Evolutionary conservation across 2,888 invertebrate genomes (phyloP), one percentile per base, ranked within the genome.

Genomic region (Lasioglossum oenotherae): DNA sequence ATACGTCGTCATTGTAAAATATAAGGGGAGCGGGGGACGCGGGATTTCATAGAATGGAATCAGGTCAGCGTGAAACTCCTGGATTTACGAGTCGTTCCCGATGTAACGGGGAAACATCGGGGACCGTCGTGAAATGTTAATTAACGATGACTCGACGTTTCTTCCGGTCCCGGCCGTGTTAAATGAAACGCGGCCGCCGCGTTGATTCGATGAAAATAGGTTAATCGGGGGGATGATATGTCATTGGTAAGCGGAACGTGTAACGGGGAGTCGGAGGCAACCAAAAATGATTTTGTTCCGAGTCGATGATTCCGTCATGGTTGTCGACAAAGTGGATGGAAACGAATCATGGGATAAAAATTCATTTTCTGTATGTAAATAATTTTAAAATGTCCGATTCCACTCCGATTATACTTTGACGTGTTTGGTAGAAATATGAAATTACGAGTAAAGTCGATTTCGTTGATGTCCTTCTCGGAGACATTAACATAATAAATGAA

Each of bases 1-100:
- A n/a, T 6, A 74, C 23, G 60, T 60, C 71, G 53, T 71, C 49
- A n/a, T 60, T 78, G 46, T 79, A 76, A 86, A 81, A 69, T 74
- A 53, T 72, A 67, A 78, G 46, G 38, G 35, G 31, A 8, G 46
- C 14, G 31, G 64, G 64, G 8, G 41, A 78, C 60, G 75, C 64
- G 35, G 31, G 67, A 75, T 85, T 85, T 85, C 46, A 79, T 78
- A 78, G 74, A 79, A 74, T 71, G 31, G 76, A 86, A 82, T 72
- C 78, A 44, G 86, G 82, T 79, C 82, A 81, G 35, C 78, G 67
- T 4, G 74, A 27, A 73, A 76, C 41, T 78, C 74, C 53, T 12
- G 69, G 85, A 77, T 85, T 80, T 80, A 76, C 19, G 69, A n/a
- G 23, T 67, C 41, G 41, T n/a, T n/a, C 27, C 38, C 53, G 53